Percentiles rank a stretch among this genome's conserved stretches.
Conservation (phyloP, 2,888 invertebrate species). For the Epinotia ramella region DNA sequence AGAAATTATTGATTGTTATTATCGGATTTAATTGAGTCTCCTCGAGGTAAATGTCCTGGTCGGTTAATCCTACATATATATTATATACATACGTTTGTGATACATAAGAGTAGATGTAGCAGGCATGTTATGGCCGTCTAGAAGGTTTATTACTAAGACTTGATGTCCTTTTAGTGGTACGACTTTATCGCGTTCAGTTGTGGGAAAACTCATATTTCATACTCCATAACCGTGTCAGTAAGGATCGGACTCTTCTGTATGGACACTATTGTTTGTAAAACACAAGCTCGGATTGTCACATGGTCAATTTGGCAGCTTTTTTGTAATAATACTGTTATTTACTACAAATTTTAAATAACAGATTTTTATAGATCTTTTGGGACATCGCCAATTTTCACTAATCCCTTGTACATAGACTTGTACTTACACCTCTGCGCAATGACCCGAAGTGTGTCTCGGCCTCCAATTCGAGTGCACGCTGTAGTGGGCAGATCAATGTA, state of each 20-base stretch:
- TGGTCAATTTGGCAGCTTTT: too few species aligned
- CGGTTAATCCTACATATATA: too few species aligned
- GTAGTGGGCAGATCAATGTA: too few species aligned
- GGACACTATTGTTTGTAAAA: not conserved
- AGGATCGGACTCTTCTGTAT: not conserved
- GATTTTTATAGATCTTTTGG: not conserved
- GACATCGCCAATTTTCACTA: not conserved
- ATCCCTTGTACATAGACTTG: not conserved
- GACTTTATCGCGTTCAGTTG: too few species aligned
- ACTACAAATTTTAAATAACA: not conserved
- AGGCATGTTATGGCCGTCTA: not conserved
- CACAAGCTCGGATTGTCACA: too few species aligned
- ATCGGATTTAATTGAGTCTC: not conserved
- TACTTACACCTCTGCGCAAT: too few species aligned
- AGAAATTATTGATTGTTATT: not conserved
- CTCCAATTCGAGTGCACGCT: too few species aligned
- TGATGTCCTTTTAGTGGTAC: not conserved
- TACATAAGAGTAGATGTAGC: not conserved
- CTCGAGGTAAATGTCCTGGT: slow-evolving; percentile 1
- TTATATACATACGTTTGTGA: not conserved
- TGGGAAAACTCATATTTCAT: not conserved
- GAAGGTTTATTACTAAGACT: not conserved
- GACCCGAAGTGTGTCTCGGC: too few species aligned
- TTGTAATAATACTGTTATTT: too few species aligned
- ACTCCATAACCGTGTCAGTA: not conserved